Percentiles rank a stretch among this genome's conserved stretches.
These are phyloP conservation scores for Blennius ocellaris DNA, from an alignment of 2,113 vertebrate genomes.

Conservation along the genomic window DNA sequence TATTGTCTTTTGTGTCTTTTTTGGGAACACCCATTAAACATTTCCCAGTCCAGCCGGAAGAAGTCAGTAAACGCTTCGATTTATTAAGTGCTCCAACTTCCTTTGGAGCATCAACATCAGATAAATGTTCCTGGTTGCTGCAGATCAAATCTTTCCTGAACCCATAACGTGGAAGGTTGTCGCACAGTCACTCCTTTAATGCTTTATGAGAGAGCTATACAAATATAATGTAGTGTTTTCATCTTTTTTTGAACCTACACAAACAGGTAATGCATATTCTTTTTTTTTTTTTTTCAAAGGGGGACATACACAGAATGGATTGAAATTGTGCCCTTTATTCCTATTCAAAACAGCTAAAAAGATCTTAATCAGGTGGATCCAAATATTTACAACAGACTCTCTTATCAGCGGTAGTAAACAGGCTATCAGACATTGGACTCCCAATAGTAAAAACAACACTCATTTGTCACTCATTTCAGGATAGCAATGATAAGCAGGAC, in stretches of 20 bases:
- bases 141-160: too few species aligned
- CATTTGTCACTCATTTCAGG: conserved; percentile 67
- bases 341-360: neutral
- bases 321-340: neutral
- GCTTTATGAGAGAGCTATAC: too few species aligned
- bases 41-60: neutral
- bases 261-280: too few species aligned
- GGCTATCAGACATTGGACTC: conserved; percentile 23
- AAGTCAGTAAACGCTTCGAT: neutral
- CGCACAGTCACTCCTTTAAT: too few species aligned
- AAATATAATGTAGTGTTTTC: too few species aligned
- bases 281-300: too few species aligned
- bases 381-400: conserved; percentile 20
- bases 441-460: conserved; percentile 49
- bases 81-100: neutral
- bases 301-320: neutral
- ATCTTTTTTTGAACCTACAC: too few species aligned
- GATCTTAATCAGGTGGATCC: conserved; percentile 13
- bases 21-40: neutral
- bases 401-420: conserved; percentile 15
- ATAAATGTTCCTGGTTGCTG: neutral
- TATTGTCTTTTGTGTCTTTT: neutral
- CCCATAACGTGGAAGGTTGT: too few species aligned
- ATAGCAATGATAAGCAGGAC: conserved; percentile 66
- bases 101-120: neutral